Conservation (phyloP, 2,797 vertebrate genomes). For the Phataginus tetradactyla region DNA sequence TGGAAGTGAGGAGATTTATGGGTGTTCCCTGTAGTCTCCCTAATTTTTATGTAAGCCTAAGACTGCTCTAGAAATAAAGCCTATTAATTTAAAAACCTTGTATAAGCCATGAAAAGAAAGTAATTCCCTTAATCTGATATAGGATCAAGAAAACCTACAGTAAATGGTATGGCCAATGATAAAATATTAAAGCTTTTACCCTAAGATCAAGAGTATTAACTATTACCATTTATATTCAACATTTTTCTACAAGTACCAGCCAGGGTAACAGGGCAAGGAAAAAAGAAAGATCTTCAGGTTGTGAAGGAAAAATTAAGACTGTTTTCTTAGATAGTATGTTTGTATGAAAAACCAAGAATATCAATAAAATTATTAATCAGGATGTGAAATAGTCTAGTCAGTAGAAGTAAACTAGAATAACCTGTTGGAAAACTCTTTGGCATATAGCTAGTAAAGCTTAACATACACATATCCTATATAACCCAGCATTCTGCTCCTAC, state of each 20-base stretch:
- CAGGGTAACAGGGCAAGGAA: not conserved
- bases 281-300: not conserved
- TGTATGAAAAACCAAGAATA: not conserved
- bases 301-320: not conserved
- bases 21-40: not conserved
- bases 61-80: not conserved
- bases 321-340: not conserved
- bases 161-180: not conserved
- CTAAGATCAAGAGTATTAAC: not conserved
- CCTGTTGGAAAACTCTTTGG: not conserved
- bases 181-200: not conserved
- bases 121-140: not conserved
- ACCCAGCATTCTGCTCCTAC: not conserved
- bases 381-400: not conserved
- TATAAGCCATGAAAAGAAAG: not conserved
- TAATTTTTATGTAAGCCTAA: not conserved
- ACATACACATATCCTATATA: not conserved
- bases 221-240: not conserved
- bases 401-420: not conserved
- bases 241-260: not conserved
- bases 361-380: not conserved
- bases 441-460: not conserved
- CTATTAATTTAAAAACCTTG: not conserved
- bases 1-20: not conserved
- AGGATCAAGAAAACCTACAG: not conserved